A percentile compares a stretch with the other conserved stretches of the same genome.
These are phyloP conservation scores for Ligdia adustata DNA, from an alignment of 2,888 invertebrate species.

Conservation along the genomic window DNA sequence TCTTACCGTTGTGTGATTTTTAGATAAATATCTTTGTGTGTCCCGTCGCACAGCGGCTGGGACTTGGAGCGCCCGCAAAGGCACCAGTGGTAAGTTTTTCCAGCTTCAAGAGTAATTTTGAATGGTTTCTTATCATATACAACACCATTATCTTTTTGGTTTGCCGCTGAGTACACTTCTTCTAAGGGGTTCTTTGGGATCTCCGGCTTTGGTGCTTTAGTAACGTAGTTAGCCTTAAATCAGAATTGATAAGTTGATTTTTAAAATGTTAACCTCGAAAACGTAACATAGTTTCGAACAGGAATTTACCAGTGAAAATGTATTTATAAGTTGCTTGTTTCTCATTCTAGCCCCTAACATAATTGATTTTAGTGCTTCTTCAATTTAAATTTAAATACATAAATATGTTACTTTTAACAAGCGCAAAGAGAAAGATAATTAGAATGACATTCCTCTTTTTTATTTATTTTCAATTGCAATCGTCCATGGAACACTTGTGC, in stretches of 20 bases:
- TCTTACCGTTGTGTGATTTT: slow-evolving; percentile 88
- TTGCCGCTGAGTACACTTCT: slow-evolving; percentile 83
- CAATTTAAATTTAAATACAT: neutral
- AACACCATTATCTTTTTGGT: slow-evolving; percentile 88
- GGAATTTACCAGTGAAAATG: slow-evolving; percentile 31
- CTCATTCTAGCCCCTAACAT: no score
- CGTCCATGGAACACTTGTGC: no score
- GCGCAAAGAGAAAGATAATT: no score
- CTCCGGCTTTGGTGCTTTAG: slow-evolving; percentile 73
- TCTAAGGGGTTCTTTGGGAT: slow-evolving; percentile 88
- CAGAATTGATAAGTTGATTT: neutral
- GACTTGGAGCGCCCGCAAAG: slow-evolving; percentile 95
- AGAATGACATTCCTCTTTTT: no score
- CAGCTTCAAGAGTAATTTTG: slow-evolving; percentile 88
- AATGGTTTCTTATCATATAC: slow-evolving; percentile 96
- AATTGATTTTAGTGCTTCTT: no score
- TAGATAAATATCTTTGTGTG: slow-evolving; percentile 90
- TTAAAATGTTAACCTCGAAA: neutral
- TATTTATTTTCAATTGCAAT: no score
- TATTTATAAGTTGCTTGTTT: no score
- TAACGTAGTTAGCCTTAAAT: slow-evolving; percentile 61
- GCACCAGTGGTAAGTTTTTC: slow-evolving; percentile 95
- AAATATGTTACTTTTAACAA: no score
- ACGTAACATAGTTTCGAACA: neutral
- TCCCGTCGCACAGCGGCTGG: slow-evolving; percentile 98